These are phyloP conservation scores for Drosophila watanabei DNA, from an alignment of 1,140 invertebrate genomes.

Conservation along the genomic window DNA sequence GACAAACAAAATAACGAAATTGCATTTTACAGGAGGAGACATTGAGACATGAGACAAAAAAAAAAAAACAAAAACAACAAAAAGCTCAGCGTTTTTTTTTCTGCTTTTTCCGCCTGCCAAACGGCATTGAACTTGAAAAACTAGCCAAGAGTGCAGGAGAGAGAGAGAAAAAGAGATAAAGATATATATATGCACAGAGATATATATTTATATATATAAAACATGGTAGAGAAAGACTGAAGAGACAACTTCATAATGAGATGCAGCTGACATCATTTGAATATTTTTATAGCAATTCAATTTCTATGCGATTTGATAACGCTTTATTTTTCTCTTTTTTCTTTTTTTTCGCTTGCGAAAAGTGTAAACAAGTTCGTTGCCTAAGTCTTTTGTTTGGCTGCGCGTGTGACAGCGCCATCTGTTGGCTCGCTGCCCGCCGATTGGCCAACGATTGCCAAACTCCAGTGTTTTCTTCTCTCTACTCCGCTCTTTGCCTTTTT, in stretches of 20 bases:
- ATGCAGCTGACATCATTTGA: conserved; percentile 74
- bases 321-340: conserved; percentile 15
- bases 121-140: conserved; percentile 82
- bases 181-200: not conserved
- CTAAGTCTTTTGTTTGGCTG: conserved; percentile 77
- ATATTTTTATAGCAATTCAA: conserved; percentile 49
- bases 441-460: conserved; percentile 72
- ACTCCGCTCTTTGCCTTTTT: not conserved
- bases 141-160: conserved; percentile 24
- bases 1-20: conserved; percentile 80
- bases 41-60: conserved; percentile 18
- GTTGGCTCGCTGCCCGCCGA: conserved; percentile 37
- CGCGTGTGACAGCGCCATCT: conserved; percentile 63
- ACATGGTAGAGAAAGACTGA: conserved; percentile 2
- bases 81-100: conserved; percentile 14
- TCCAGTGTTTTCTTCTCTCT: not conserved
- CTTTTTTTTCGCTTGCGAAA: conserved; percentile 65
- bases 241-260: conserved; percentile 52
- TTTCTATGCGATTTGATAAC: conserved; percentile 72
- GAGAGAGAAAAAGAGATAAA: conserved; percentile 9
- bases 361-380: conserved; percentile 82
- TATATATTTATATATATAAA: not conserved
- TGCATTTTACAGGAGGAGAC: conserved; percentile 66
- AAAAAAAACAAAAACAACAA: not conserved
- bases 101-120: conserved; percentile 64